Evolutionary conservation across 2,888 invertebrate genomes (phyloP).

Genomic region (Lepidocyrtinus sp.): DNA sequence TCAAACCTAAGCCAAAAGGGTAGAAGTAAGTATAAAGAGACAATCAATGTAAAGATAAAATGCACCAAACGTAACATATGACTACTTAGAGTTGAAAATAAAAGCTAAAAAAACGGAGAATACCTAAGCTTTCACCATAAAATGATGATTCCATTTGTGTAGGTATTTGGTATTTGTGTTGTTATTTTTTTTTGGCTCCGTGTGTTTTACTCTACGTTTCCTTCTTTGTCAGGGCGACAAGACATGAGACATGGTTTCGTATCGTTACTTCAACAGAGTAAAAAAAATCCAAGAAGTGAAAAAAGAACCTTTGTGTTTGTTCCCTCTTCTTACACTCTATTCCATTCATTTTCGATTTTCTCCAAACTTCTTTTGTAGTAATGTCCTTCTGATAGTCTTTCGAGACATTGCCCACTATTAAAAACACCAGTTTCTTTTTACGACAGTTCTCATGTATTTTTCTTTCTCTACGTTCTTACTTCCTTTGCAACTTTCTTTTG

Average conservation of each 20-base stretch:
- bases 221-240: no score
- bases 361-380: conserved; percentile 7
- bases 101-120: conserved; percentile 3
- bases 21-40: no score
- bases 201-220: no score
- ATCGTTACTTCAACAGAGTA: conserved; percentile 20
- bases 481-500: conserved; percentile 17
- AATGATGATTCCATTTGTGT: no score
- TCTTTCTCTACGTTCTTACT: conserved; percentile 21
- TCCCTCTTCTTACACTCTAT: conserved; percentile 2
- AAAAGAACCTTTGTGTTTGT: conserved; percentile 24
- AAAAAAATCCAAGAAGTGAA: conserved; percentile 29
- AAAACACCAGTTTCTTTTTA: conserved; percentile 10
- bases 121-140: no score
- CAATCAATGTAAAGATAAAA: no score
- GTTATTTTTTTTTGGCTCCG: no score
- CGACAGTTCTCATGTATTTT: conserved; percentile 21
- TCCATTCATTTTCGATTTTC: conserved; percentile 6
- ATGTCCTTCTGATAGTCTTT: conserved; percentile 2
- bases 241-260: conserved; percentile 45
- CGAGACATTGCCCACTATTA: not conserved
- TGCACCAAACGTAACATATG: no score
- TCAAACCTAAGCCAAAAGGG: no score
- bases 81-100: no score
- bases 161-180: no score